A percentile compares a stretch with the other conserved stretches of the same genome.
Evolutionary conservation across 1,140 invertebrate species (phyloP).

Genomic region (Palaemon carinicauda): DNA sequence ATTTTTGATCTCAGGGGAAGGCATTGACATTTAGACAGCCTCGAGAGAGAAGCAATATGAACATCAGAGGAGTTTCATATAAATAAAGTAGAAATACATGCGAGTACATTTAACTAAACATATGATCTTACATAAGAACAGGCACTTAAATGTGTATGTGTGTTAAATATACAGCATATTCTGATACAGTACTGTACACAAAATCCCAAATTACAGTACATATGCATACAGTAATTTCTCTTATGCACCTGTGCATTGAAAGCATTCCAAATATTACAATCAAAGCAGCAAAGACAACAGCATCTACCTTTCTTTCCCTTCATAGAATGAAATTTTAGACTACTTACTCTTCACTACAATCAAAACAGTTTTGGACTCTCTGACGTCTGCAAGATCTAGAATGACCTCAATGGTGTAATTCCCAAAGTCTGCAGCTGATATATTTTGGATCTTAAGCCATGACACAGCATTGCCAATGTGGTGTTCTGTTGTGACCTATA

Average conservation of each 20-base stretch:
- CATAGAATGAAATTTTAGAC: background rate
- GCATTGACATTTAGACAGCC: too few species aligned
- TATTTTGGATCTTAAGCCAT: conserved; percentile 12
- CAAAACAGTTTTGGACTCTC: background rate
- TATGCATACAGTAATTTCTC: background rate
- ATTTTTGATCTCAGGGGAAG: too few species aligned
- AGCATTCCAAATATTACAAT: background rate
- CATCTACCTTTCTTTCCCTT: background rate
- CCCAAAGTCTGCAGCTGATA: background rate
- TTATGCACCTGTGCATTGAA: background rate
- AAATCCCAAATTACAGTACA: too few species aligned
- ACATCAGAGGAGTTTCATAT: too few species aligned
- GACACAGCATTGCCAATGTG: background rate
- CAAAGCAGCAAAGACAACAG: background rate
- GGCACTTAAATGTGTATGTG: too few species aligned
- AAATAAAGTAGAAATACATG: too few species aligned
- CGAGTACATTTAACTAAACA: too few species aligned
- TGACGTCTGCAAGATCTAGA: background rate
- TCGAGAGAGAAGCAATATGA: too few species aligned
- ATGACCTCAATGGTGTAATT: background rate
- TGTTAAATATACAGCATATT: too few species aligned
- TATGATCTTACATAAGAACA: too few species aligned
- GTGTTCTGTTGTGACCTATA: conserved; percentile 6
- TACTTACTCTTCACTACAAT: conserved; percentile 8
- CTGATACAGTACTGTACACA: too few species aligned